A percentile compares a stretch with the other conserved stretches of the same genome.
Evolutionary conservation across 2,888 invertebrate genomes (phyloP).

Genomic region (Himalopsyche japonica): DNA sequence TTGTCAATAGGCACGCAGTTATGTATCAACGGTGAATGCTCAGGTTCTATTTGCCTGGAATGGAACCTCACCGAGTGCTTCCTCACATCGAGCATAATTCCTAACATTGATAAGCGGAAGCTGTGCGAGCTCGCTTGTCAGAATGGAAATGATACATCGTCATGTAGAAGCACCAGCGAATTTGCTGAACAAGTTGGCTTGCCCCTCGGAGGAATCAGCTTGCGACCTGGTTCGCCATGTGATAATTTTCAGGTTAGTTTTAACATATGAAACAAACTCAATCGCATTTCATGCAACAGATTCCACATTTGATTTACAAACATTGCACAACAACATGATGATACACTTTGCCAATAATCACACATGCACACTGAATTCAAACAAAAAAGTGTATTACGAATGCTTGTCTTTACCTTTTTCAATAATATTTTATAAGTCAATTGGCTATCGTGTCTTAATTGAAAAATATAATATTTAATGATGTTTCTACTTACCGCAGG

Average conservation of each 20-base stretch:
- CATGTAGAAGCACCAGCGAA: slow-evolving; percentile 86
- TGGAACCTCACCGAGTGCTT: slow-evolving; percentile 97
- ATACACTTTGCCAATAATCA: no score
- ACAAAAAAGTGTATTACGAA: no score
- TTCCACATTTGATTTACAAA: no score
- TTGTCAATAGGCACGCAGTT: slow-evolving; percentile 65
- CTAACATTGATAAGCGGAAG: slow-evolving; percentile 77
- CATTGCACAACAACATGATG: no score
- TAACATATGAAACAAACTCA: background rate
- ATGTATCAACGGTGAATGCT: slow-evolving; percentile 88
- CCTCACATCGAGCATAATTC: slow-evolving; percentile 76
- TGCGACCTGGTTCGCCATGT: slow-evolving; percentile 96
- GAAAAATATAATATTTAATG: background rate
- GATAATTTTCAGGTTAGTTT: slow-evolving; percentile 87
- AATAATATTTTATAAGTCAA: background rate
- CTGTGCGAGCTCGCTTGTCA: slow-evolving; percentile 98
- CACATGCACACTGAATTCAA: no score
- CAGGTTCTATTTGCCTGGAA: slow-evolving; percentile 92
- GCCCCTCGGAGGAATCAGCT: slow-evolving; percentile 79
- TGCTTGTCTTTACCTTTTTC: no score
- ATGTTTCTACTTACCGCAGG: slow-evolving; percentile 56
- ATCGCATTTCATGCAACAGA: no score
- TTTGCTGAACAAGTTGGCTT: slow-evolving; percentile 75
- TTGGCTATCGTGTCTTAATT: background rate
- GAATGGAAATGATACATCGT: slow-evolving; percentile 71